Conservation (phyloP, 92 coral and sea anemone genomes). For the Phenganax marumi region DNA sequence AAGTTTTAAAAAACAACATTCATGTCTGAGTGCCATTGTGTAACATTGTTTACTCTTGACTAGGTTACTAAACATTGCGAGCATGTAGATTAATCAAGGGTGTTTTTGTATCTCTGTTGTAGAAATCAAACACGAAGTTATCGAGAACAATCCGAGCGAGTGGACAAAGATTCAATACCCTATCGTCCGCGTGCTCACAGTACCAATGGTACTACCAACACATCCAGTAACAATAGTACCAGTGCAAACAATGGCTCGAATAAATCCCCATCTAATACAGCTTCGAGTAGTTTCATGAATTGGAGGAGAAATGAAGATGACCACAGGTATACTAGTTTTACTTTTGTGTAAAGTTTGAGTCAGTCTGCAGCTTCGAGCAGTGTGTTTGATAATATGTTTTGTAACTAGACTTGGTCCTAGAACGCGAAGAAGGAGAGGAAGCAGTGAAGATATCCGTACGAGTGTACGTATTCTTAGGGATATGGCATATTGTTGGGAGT, state of each 20-base stretch:
- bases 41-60: too few relatives aligned
- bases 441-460: conserved; percentile 92
- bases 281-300: conserved; percentile 40
- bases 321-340: conserved; percentile 42
- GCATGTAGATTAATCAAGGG: too few relatives aligned
- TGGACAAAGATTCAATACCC: conserved; percentile 57
- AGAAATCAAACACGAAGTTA: conserved; percentile 58
- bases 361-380: neutral
- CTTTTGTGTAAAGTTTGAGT: neutral
- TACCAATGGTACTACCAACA: conserved; percentile 55
- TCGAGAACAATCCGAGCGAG: conserved; percentile 62
- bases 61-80: too few relatives aligned
- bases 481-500: neutral
- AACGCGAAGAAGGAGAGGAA: conserved; percentile 85
- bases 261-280: conserved; percentile 51
- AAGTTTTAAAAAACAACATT: neutral
- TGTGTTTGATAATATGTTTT: neutral
- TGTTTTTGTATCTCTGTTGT: neutral
- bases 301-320: conserved; percentile 59
- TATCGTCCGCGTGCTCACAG: conserved; percentile 64
- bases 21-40: neutral
- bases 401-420: conserved; percentile 52
- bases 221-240: conserved; percentile 32
- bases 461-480: conserved; percentile 61
- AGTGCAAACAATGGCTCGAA: conserved; percentile 43